These are phyloP conservation scores for Piezodorus guildinii DNA, from an alignment of 1,140 invertebrate species.

Conservation along the genomic window DNA sequence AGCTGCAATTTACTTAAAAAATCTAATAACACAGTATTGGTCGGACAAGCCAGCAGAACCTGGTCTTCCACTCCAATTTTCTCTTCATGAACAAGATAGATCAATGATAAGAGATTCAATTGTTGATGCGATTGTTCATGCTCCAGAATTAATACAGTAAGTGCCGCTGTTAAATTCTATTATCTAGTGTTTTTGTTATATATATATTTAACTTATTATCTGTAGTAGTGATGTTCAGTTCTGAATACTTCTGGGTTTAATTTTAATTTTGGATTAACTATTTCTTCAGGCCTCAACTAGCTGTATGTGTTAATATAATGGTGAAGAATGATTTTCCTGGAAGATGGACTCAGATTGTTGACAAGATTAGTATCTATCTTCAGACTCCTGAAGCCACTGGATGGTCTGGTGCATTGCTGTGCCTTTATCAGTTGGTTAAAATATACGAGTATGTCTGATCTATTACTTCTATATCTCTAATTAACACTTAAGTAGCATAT, in stretches of 20 bases:
- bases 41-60: constrained; percentile 65
- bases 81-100: constrained; percentile 91
- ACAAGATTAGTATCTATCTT: constrained; percentile 80
- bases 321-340: constrained; percentile 94
- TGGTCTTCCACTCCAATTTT: constrained; percentile 64
- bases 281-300: constrained; percentile 66
- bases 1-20: constrained; percentile 93
- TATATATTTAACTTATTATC: background rate
- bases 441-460: constrained; percentile 67
- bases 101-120: constrained; percentile 84
- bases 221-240: background rate
- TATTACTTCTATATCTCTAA: constrained; percentile 6
- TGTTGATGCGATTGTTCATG: constrained; percentile 87
- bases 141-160: constrained; percentile 75
- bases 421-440: constrained; percentile 90
- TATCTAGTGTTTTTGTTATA: background rate
- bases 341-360: constrained; percentile 88
- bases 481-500: too few species aligned
- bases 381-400: constrained; percentile 68
- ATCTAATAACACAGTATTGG: constrained; percentile 83
- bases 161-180: background rate
- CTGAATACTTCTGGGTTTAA: too few species aligned
- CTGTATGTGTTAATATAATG: constrained; percentile 81
- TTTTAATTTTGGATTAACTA: constrained; percentile 16
- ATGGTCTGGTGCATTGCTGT: constrained; percentile 86